Evolutionary conservation across 2,113 vertebrate species (phyloP).

Genomic region (Lophotis ruficrista): DNA sequence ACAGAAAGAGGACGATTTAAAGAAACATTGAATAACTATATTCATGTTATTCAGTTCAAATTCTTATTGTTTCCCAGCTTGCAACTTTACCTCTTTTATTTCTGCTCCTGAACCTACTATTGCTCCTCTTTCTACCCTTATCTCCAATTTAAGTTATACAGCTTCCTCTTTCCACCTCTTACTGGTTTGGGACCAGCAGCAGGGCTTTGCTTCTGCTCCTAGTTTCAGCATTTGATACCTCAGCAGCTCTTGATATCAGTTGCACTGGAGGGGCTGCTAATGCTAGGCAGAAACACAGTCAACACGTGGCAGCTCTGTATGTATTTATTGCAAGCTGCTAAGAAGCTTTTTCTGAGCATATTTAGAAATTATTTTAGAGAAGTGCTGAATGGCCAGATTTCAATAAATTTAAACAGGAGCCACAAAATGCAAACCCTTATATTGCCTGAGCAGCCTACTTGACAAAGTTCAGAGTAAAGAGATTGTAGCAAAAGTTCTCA

Average conservation of each 20-base stretch:
- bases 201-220: not conserved
- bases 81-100: not conserved
- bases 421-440: not conserved
- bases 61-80: not conserved
- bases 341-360: slow-evolving; percentile 52
- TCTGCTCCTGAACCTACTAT: not conserved
- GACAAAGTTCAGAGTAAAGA: not conserved
- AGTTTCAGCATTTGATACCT: not conserved
- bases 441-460: not conserved
- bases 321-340: slow-evolving; percentile 22
- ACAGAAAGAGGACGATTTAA: not conserved
- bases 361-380: slow-evolving; percentile 45
- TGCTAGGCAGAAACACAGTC: not conserved
- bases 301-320: not conserved
- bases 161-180: not conserved
- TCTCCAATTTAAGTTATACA: not conserved
- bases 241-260: not conserved
- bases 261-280: not conserved
- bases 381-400: not conserved
- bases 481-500: not conserved
- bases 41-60: not conserved
- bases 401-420: slow-evolving; percentile 33
- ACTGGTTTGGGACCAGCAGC: not conserved
- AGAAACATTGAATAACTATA: not conserved
- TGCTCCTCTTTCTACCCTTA: not conserved